Base-by-base conservation (phyloP, 2,797 vertebrate genomes). In the Dendrocincla fuliginosa region DNA sequence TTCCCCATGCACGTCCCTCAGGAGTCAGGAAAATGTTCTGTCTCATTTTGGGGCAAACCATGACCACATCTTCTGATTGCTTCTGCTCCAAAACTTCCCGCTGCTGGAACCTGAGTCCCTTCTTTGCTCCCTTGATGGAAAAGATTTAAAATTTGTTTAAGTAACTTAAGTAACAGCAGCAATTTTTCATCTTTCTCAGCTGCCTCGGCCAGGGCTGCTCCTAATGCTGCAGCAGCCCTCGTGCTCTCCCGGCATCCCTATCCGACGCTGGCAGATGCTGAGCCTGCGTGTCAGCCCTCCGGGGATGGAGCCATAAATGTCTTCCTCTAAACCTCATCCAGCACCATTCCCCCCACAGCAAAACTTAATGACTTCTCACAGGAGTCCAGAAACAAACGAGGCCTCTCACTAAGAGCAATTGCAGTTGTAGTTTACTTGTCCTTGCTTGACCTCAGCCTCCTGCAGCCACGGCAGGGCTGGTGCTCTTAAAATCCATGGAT, bases 281-380 rank as follows among this genome's bases (percentile, higher is more conserved):
- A 95, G 59, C 39, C 55, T 20, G 25, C 14, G 5, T 71, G 61
- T 74, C 74, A 89, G 88, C 46, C 82, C 93, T 87, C 44, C 1
- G 3, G 78, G 57, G 56, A 94, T 1, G n/a, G 41, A 92, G 82
- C 87, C 68, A 82, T 53, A 94, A 89, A 70, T 1, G 74, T 73
- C 46, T 64, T 87, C 55, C 74, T 87, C 94, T 56, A 81, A 95
- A 74, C 71, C 33, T 60, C 76, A 87, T n/a, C 28, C 33, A 94
- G 67, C 52, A 37, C 53, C 84, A 33, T 79, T 94, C 39, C 39
- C 75, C 64, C 94, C 27, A 11, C 61, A 65, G 74, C 65, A 88
- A 75, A 93, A 74, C 82, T 73, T 77, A 83, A 83, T 44, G 55
- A 76, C 77, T 75, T 65, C 1, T 6, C 50, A 23, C n/a, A 86